phyloP scores from a whole-genome alignment of 2,113 vertebrate genomes.

The Eretmochelys imbricata region DNA sequence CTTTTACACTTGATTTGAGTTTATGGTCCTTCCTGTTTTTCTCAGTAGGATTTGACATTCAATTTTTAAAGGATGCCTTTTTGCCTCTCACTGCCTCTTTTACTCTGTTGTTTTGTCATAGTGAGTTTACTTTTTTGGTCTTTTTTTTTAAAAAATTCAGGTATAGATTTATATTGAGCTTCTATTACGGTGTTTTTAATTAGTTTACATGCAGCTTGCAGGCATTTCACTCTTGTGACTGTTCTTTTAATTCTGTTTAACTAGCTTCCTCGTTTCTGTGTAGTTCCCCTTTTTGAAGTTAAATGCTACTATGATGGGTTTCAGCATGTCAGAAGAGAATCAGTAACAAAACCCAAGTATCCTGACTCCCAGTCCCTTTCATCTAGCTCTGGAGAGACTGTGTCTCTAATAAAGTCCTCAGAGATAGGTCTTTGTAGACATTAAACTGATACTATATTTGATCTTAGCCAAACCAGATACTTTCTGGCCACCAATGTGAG shows the following conservation, averaged over 20 bases:
- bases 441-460: not conserved
- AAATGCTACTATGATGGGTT: not conserved
- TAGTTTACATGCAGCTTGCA: not conserved
- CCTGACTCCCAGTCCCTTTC: not conserved
- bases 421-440: not conserved
- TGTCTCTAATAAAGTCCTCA: not conserved
- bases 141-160: too few relatives aligned
- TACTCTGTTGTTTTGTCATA: not conserved
- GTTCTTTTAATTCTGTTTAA: not conserved
- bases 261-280: not conserved
- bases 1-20: not conserved
- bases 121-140: too few relatives aligned
- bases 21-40: not conserved
- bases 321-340: not conserved
- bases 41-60: not conserved
- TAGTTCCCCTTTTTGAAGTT: not conserved
- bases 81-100: not conserved
- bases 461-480: conserved; percentile 20
- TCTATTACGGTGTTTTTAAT: not conserved
- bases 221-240: not conserved
- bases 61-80: not conserved
- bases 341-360: not conserved
- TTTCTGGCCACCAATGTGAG: not conserved
- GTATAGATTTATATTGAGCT: not conserved
- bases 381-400: not conserved